Percentiles rank a stretch among this genome's conserved stretches.
Conservation (phyloP, 2,888 invertebrate genomes). For the Luperina nickerlii region DNA sequence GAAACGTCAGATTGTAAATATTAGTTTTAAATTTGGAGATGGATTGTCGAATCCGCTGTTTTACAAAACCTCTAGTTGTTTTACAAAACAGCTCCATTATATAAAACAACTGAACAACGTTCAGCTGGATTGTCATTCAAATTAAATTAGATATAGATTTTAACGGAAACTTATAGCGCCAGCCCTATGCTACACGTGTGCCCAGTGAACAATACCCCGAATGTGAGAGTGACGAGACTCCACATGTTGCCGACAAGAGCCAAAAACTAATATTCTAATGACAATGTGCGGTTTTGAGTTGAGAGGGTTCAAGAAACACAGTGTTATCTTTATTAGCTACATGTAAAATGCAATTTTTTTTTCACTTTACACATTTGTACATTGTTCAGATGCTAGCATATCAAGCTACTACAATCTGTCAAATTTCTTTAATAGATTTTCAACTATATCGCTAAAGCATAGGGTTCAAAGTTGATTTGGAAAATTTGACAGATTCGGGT, state of each 20-base stretch:
- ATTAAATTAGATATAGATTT: neutral
- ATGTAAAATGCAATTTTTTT: neutral
- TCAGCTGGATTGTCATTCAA: too few species aligned
- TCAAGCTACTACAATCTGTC: too few species aligned
- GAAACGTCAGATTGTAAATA: neutral
- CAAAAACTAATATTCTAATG: slow-evolving; percentile 28
- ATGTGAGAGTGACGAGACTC: slow-evolving; percentile 24
- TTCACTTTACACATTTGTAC: too few species aligned
- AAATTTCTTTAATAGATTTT: too few species aligned
- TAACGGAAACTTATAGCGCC: neutral
- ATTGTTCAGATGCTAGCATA: too few species aligned
- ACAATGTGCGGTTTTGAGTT: slow-evolving; percentile 1
- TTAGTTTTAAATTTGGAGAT: neutral
- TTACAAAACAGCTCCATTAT: too few species aligned
- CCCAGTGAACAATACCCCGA: slow-evolving; percentile 35
- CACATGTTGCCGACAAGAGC: slow-evolving; percentile 4
- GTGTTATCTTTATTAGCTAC: neutral
- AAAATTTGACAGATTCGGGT: too few species aligned
- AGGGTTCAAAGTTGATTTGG: too few species aligned
- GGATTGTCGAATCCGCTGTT: too few species aligned
- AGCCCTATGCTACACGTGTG: slow-evolving; percentile 29
- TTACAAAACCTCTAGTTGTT: too few species aligned
- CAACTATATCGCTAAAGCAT: too few species aligned
- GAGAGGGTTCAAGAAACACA: neutral
- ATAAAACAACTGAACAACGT: too few species aligned